These are phyloP conservation scores for Troilus luridus DNA, from an alignment of 2,888 invertebrate species.

Conservation along the genomic window DNA sequence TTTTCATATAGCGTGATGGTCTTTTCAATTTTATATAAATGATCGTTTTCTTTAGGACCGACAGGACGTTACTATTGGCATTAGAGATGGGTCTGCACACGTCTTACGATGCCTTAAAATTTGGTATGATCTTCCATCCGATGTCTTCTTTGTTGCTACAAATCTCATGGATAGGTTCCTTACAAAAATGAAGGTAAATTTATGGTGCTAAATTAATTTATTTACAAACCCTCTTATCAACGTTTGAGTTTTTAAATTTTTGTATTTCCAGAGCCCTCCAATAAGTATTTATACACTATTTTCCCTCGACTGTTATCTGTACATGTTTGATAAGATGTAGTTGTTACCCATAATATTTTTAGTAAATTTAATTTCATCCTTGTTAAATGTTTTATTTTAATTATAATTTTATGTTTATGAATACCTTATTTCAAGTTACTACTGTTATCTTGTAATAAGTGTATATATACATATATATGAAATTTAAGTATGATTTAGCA, in stretches of 20 bases:
- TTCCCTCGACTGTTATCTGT: too few species aligned
- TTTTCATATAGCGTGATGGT: neutral
- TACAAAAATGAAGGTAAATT: constrained; percentile 84
- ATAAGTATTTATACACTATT: too few species aligned
- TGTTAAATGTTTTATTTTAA: neutral
- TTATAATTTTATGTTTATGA: neutral
- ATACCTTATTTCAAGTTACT: too few species aligned
- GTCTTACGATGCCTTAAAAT: constrained; percentile 86
- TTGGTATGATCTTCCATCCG: constrained; percentile 87
- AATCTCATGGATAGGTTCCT: constrained; percentile 86
- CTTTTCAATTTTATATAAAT: neutral
- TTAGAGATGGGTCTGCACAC: constrained; percentile 85
- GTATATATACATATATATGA: too few species aligned
- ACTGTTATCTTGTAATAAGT: too few species aligned
- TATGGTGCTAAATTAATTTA: neutral
- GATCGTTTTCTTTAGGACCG: constrained; percentile 71
- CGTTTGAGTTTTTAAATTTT: too few species aligned
- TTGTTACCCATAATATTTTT: constrained; percentile 11
- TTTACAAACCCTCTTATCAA: neutral
- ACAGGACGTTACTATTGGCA: constrained; percentile 82
- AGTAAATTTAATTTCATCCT: neutral
- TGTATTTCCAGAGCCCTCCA: too few species aligned
- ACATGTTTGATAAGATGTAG: neutral
- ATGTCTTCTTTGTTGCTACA: constrained; percentile 83
- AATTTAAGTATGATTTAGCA: too few species aligned